phyloP scores from a whole-genome alignment of 64 coral and sea anemone genomes.

The Porites australiensis region DNA sequence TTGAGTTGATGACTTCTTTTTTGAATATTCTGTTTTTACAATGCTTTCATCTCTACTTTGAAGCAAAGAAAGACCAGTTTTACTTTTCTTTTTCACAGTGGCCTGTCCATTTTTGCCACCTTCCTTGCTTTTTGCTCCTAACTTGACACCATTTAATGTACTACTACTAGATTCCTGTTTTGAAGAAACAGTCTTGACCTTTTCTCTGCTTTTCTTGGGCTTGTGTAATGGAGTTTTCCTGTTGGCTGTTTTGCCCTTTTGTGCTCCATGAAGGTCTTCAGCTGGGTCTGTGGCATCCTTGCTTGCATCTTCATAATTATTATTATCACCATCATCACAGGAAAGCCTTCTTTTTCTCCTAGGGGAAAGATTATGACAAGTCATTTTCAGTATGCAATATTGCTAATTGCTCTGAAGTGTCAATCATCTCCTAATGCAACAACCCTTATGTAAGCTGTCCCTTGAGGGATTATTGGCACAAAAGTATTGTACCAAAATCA shows the following conservation, averaged over 20 bases:
- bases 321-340: background rate
- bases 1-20: background rate
- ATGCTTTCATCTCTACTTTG: background rate
- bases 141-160: background rate
- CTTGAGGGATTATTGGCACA: too few relatives aligned
- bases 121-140: background rate
- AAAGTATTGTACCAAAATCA: too few relatives aligned
- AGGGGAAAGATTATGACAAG: background rate
- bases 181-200: background rate
- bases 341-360: conserved; percentile 3
- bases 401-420: too few relatives aligned
- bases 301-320: background rate
- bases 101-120: background rate
- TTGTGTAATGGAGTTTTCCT: background rate
- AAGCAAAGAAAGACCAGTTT: too few relatives aligned
- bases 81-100: background rate
- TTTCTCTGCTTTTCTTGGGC: conserved; percentile 24
- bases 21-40: too few relatives aligned
- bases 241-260: background rate
- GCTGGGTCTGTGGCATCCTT: background rate
- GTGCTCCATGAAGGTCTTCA: background rate
- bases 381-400: too few relatives aligned
- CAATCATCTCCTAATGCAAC: too few relatives aligned
- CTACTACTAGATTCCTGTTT: background rate
- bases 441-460: too few relatives aligned